Evolutionary conservation across 1,140 invertebrate species (phyloP).

Genomic region (Penaeus vannamei): DNA sequence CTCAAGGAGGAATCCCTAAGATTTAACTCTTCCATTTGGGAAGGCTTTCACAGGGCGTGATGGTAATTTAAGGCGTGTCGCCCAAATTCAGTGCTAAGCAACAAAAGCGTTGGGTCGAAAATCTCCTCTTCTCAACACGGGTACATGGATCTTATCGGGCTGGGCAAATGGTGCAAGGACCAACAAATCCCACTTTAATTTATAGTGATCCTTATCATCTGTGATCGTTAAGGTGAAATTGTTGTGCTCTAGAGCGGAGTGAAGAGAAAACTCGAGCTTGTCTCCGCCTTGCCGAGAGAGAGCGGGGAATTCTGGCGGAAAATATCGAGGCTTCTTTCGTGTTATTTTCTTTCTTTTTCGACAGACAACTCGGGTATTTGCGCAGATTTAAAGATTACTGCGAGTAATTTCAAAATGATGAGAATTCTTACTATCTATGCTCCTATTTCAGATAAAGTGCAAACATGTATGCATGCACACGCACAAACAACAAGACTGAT

Average conservation of each 20-base stretch:
- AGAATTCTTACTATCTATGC: too few species aligned
- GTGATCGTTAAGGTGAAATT: slow-evolving; percentile 64
- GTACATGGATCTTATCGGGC: slow-evolving; percentile 23
- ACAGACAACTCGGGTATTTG: too few species aligned
- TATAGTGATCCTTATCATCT: slow-evolving; percentile 66
- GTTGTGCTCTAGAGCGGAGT: not conserved
- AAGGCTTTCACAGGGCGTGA: slow-evolving; percentile 63
- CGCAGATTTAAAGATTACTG: too few species aligned
- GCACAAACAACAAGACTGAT: too few species aligned
- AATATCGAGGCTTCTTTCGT: too few species aligned
- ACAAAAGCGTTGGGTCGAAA: slow-evolving; percentile 44
- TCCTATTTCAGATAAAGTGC: not conserved
- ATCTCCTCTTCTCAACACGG: slow-evolving; percentile 3
- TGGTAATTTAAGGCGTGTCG: slow-evolving; percentile 63
- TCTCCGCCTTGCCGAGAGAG: too few species aligned
- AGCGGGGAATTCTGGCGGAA: too few species aligned
- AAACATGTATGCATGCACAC: not conserved
- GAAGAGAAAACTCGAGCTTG: too few species aligned
- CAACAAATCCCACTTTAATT: slow-evolving; percentile 65
- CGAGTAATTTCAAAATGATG: too few species aligned
- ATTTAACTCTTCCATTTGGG: slow-evolving; percentile 66
- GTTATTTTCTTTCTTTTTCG: too few species aligned
- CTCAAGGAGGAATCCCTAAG: slow-evolving; percentile 63
- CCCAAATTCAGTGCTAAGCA: slow-evolving; percentile 42
- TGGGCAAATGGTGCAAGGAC: slow-evolving; percentile 49